Base-by-base conservation (phyloP, 2,888 invertebrate genomes). In the Tanytarsus gracilentus region DNA sequence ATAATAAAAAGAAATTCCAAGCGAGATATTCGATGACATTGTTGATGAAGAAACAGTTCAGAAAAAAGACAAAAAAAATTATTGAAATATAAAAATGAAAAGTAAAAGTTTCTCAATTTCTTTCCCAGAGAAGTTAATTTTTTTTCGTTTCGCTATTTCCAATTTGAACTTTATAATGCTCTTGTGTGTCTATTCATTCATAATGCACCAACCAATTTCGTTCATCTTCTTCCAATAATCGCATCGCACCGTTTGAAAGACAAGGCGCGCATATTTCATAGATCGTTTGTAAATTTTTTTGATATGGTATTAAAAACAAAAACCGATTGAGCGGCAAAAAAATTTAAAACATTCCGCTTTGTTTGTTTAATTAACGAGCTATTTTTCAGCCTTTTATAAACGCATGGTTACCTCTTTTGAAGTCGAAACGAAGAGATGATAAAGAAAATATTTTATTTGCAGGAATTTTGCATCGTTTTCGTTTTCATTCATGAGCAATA, bases 51-150 rank as follows among this genome's bases (percentile, higher is more conserved):
- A 49, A 14, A 40, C 14, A 40, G n/a, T n/a, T n/a, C n/a, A n/a
- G n/a, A 40, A 49, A 49, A 18, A 25, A 27, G 27, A 27, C 27
- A 26, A n/a, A 49, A 49, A 26, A 49, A 26, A 49, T 49, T 49
- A 18, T 49, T 27, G 49, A 18, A 1, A 27, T 49, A 33, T 44
- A 39, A 26, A 26, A 53, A 26, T 33, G 18, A 53, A 56, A 33
- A 56, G 56, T 56, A 56, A 56, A 56, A 56, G 56, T 56, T 56
- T 26, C 14, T 49, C 14, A 26, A n/a, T 7, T 49, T 48, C 16
- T 48, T 6, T 18, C 14, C 40, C 21, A 40, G 9, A 40, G 9
- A 3, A 21, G 2, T 18, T 18, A 14, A 40, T 18, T 40, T 40
- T 40, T 7, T 21, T 30, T 53, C 36, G 16, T 7, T 4, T 56